These are phyloP conservation scores for Acromyrmex echinatior DNA, from an alignment of 1,140 invertebrate genomes.

Conservation along the genomic window DNA sequence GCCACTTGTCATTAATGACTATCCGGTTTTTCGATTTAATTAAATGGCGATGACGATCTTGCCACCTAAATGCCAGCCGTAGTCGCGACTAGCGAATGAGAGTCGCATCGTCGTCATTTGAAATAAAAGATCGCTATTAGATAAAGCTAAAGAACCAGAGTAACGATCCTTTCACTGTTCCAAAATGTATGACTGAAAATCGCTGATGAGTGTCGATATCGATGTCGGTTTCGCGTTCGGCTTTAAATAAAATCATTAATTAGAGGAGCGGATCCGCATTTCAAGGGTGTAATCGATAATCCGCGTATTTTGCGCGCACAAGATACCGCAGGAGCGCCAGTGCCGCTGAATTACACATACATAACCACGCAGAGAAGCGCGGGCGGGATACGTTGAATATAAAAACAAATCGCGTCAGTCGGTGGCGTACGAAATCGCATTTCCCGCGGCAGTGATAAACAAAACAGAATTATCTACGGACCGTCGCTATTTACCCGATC, in stretches of 20 bases:
- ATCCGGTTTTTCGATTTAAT: constrained; percentile 84
- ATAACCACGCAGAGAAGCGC: constrained; percentile 49
- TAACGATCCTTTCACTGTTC: neutral
- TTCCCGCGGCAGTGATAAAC: constrained; percentile 76
- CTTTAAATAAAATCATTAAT: constrained; percentile 59
- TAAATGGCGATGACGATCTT: constrained; percentile 83
- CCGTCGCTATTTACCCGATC: constrained; percentile 62
- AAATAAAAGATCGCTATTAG: constrained; percentile 30
- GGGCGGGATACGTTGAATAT: constrained; percentile 54
- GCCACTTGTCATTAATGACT: constrained; percentile 86
- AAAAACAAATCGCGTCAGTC: constrained; percentile 64
- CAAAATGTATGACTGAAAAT: neutral
- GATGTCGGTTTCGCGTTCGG: constrained; percentile 20
- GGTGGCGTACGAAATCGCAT: constrained; percentile 72
- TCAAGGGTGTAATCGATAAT: constrained; percentile 59
- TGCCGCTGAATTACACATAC: constrained; percentile 48
- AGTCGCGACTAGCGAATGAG: neutral
- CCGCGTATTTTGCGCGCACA: constrained; percentile 33
- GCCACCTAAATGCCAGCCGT: constrained; percentile 70
- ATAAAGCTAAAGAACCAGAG: neutral
- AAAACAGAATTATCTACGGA: constrained; percentile 77
- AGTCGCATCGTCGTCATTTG: neutral
- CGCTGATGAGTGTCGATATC: constrained; percentile 10
- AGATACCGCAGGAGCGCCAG: constrained; percentile 45
- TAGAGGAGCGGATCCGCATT: constrained; percentile 33